A percentile compares a stretch with the other conserved stretches of the same genome.
Conservation (phyloP, 2,113 vertebrate genomes). For the Muscicapa adusta region DNA sequence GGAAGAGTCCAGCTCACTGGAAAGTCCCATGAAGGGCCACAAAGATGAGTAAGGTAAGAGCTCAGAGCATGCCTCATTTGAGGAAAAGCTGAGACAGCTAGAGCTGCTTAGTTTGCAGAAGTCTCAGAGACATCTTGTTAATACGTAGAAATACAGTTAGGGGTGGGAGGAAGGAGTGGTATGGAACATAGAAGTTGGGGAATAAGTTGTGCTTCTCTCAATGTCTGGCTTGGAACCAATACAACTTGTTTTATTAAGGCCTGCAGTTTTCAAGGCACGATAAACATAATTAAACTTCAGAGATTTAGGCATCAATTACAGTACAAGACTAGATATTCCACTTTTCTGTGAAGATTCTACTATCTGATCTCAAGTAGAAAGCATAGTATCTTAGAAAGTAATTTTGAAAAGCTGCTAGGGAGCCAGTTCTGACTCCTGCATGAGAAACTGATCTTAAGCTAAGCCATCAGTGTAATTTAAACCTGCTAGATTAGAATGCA, state of each 20-base stretch:
- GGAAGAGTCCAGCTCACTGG: background rate
- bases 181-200: background rate
- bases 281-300: background rate
- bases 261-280: background rate
- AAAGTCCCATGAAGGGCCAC: background rate
- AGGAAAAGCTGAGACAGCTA: background rate
- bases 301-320: background rate
- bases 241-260: background rate
- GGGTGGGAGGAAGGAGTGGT: rapidly evolving
- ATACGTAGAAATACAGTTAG: rapidly evolving
- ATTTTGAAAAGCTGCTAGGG: background rate
- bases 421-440: background rate
- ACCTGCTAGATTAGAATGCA: background rate
- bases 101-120: background rate
- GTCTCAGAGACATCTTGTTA: background rate
- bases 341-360: background rate
- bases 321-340: background rate
- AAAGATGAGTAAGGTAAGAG: background rate
- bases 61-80: background rate
- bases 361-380: background rate
- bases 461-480: background rate
- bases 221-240: background rate
- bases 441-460: background rate
- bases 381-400: background rate
- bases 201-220: background rate